Evolutionary conservation across 2,113 vertebrate species (phyloP), one percentile per base, ranked within the genome.

Genomic region (Planiliza haematocheilus): DNA sequence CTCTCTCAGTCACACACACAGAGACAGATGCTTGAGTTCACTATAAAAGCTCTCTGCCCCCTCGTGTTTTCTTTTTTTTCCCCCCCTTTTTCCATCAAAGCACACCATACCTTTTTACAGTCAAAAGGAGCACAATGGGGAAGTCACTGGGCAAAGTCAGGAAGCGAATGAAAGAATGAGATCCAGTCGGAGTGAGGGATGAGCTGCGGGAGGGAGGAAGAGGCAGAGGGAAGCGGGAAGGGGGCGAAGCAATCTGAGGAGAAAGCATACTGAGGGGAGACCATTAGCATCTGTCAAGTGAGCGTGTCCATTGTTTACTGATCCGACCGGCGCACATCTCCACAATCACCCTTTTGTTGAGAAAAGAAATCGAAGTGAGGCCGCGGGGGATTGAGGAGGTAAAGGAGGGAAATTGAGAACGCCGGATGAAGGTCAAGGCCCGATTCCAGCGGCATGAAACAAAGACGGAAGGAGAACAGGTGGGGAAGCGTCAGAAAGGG

Each of bases 221-320:
- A 7, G 10, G 14, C 24, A n/a, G 51, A 14, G 66, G 37, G 56
- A 55, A 20, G 36, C 0, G 13, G 24, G 51, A 17, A 41, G 37
- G 18, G 21, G 58, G 50, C 36, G 39, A 38, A 38, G 63, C 66
- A 76, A 61, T 86, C 74, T 69, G 42, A 36, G 49, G 41, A 52
- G 60, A 51, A 59, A 48, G 41, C 76, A 36, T 17, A 10, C 43
- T 37, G 70, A 75, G 36, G 45, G 36, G 57, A 68, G 20, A 59
- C 58, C 45, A 73, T 82, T 83, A 81, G 77, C 76, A 82, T 80
- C 65, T 57, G 60, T 77, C 77, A 69, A 71, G 58, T 38, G 48
- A 70, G 52, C 1, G 41, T 67, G 55, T 62, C 38, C 14, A 10
- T 56, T 66, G 75, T 62, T 75, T 64, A 62, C 75, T 61, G 74